These are phyloP conservation scores for Neosalanx taihuensis DNA, from an alignment of 2,797 vertebrate genomes.

Conservation along the genomic window DNA sequence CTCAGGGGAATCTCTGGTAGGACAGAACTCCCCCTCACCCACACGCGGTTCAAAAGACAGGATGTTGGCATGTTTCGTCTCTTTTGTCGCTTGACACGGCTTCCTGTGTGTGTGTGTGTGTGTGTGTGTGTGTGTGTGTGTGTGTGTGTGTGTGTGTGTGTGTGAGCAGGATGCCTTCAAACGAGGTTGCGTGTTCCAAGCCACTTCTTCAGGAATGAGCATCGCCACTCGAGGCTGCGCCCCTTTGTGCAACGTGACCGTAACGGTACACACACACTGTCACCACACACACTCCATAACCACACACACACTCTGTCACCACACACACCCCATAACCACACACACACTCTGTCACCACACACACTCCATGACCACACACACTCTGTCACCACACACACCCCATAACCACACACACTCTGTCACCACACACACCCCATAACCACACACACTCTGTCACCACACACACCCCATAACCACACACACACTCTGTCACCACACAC, in stretches of 20 bases:
- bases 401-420: too few relatives aligned
- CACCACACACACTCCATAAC: too few relatives aligned
- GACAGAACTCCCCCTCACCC: conserved; percentile 16
- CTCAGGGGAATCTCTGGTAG: conserved; percentile 58
- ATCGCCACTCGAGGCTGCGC: conserved; percentile 58
- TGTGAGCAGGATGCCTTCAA: conserved; percentile 58
- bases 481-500: too few relatives aligned
- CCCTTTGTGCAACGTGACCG: conserved; percentile 66
- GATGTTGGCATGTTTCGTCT: background rate
- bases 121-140: conserved; percentile 11
- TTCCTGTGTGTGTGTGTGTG: background rate
- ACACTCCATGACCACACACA: too few relatives aligned
- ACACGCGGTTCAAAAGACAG: background rate
- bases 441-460: too few relatives aligned
- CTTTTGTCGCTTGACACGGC: background rate
- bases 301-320: too few relatives aligned
- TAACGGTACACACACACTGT: conserved; percentile 58
- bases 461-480: too few relatives aligned
- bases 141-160: conserved; percentile 1
- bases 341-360: too few relatives aligned
- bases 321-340: too few relatives aligned
- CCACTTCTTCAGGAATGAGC: background rate
- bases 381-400: too few relatives aligned
- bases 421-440: too few relatives aligned
- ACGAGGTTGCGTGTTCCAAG: conserved; percentile 59